Conservation (phyloP, 2,888 invertebrate species). For the Colletes collaris region DNA sequence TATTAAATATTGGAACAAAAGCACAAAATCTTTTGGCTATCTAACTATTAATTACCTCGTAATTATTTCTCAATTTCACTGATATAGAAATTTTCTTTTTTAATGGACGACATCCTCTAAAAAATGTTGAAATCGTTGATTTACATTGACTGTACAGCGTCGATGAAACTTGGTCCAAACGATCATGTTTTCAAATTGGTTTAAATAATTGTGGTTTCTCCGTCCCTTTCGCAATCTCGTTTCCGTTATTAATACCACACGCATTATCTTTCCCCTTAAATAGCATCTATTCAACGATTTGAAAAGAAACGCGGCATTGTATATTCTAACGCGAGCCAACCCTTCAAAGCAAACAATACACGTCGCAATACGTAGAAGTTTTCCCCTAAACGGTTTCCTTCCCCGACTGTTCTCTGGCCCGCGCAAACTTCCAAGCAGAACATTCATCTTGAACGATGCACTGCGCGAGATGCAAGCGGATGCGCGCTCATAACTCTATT, state of each 20-base stretch:
- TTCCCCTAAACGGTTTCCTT: conserved; percentile 15
- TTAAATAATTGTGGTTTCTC: background rate
- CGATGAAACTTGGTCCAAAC: no score
- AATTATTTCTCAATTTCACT: no score
- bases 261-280: conserved; percentile 15
- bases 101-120: no score
- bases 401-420: conserved; percentile 7
- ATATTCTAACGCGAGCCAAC: background rate
- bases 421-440: conserved; percentile 18
- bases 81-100: no score
- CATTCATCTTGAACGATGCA: conserved; percentile 36
- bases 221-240: background rate
- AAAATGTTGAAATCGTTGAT: no score
- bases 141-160: no score
- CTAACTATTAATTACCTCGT: background rate
- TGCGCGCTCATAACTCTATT: conserved; percentile 44
- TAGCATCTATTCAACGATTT: background rate
- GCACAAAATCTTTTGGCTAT: background rate
- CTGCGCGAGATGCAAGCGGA: conserved; percentile 17
- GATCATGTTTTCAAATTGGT: conserved; percentile 7
- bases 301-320: conserved; percentile 14
- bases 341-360: conserved; percentile 31
- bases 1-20: background rate
- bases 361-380: conserved; percentile 18
- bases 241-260: conserved; percentile 20